Evolutionary conservation across 2,113 vertebrate genomes (phyloP), one percentile per base, ranked within the genome.

Genomic region (Agapornis roseicollis): DNA sequence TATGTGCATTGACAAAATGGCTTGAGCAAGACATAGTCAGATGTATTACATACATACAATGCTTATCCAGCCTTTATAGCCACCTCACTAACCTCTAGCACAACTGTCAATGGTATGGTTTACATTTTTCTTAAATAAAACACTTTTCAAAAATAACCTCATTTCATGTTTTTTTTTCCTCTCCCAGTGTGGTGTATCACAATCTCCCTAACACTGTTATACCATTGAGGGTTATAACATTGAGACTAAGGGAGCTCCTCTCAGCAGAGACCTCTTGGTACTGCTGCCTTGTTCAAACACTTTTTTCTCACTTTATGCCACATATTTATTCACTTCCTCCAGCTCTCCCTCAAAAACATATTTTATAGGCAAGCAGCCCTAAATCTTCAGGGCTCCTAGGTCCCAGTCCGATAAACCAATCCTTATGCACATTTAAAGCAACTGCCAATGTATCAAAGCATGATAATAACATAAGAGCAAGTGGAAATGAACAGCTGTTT

Each of bases 11-110:
- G 71, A 66, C 52, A 14, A 88, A 95, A 65, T 35, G 58, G 46
- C 22, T 71, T 39, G 41, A 87, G 10, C 17, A 41, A 91, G 39
- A 69, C 17, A 7, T 9, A 25, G 19, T 22, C 63, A 73, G 41
- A 42, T 7, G 9, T n/a, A 46, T 35, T n/a, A 61, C 20, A 3
- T 2, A 61, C 9, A 42, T 1, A 27, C 9, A 17, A n/a, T 2
- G 20, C 7, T 50, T 44, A 49, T 1, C 5, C 2, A 49, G 68
- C 15, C 4, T 77, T 61, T 41, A 31, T 3, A 91, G 72, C 7
- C 50, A 42, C 25, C 29, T 66, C 63, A n/a, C 33, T n/a, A 85
- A 70, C 3, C 11, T n/a, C 37, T 16, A 39, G 11, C 28, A 28
- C 2, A 69, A 22, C 18, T 53, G 8, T 9, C 31, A 35, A 33